These are phyloP conservation scores for Ceuthmochares aereus DNA, from an alignment of 2,113 vertebrate genomes.

Conservation along the genomic window DNA sequence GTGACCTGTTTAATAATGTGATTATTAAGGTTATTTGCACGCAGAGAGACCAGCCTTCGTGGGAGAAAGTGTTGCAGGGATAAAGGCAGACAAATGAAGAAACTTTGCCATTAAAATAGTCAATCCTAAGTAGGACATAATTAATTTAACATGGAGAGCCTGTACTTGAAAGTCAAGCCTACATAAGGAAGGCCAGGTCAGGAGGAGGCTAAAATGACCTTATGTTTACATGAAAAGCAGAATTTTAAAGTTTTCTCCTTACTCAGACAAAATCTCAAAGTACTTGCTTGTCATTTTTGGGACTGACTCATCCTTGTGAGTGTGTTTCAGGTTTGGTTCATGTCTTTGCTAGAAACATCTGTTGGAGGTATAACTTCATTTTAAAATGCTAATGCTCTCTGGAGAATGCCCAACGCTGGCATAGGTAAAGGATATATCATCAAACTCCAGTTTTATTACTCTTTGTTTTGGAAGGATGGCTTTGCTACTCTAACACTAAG, in stretches of 20 bases:
- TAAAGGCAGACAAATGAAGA: not conserved
- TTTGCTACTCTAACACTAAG: not conserved
- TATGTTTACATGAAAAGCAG: not conserved
- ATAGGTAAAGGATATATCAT: not conserved
- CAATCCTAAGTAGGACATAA: not conserved
- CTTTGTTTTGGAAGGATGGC: not conserved
- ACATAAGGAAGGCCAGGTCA: not conserved
- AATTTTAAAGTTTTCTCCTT: not conserved
- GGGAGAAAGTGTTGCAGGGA: not conserved
- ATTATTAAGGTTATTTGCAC: conserved; percentile 34
- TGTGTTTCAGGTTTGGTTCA: not conserved
- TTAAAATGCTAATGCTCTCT: not conserved
- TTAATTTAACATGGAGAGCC: not conserved
- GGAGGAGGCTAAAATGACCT: not conserved
- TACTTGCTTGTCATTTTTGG: not conserved
- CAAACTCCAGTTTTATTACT: not conserved
- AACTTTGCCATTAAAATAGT: not conserved
- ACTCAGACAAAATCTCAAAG: not conserved
- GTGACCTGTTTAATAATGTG: conserved; percentile 46
- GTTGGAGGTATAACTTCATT: not conserved
- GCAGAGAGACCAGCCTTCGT: not conserved
- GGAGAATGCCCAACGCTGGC: not conserved
- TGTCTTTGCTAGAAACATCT: conserved; percentile 2
- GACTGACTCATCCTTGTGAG: conserved; percentile 7
- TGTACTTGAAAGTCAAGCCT: not conserved